Evolutionary conservation across 2,113 vertebrate genomes (phyloP), one percentile per base, ranked within the genome.

Genomic region (Malaclemys terrapin): DNA sequence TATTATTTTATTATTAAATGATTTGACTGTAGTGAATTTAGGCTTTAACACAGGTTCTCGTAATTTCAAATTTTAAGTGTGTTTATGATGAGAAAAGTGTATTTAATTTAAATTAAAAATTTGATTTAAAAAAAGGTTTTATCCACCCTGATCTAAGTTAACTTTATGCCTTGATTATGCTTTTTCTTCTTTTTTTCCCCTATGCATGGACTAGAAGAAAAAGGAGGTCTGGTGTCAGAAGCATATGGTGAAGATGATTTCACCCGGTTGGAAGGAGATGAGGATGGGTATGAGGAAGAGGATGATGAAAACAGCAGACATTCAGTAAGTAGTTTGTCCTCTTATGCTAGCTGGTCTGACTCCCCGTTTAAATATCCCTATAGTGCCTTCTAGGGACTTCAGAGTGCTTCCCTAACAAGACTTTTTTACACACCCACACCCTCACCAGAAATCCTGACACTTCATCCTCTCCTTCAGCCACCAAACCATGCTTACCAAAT

Each of bases 221-320:
- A 97, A 82, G 98, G 96, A 8, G 98, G 99, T 1, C 97, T 99
- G 72, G 99, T 99, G 8, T 99, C 99, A 0, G 98, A 99, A 24
- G 93, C 98, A n/a, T 99, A 99, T 3, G 99, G 98, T 14, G 99
- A 99, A 0, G 99, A 99, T 31, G 99, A 99, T 31, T 97, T 99
- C 57, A 98, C 97, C 87, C 98, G 98, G 38, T 59, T 98, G 1
- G 99, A 98, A 1, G 95, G 89, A 8, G 98, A 98, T 0, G 98
- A 99, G 82, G 99, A 98, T 45, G 98, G 85, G 3, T 99, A 99
- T 5, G 99, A 98, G 76, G 99, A 99, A 82, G 99, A 99, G 49
- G 99, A 99, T 10, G 99, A 99, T 29, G 98, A 98, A 82, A 99
- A 99, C 81, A 99, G 99, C 97, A 98, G 98, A 59, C 99, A 98